Base-by-base conservation (phyloP, 2,888 invertebrate species). In the Lottia gigantea region DNA sequence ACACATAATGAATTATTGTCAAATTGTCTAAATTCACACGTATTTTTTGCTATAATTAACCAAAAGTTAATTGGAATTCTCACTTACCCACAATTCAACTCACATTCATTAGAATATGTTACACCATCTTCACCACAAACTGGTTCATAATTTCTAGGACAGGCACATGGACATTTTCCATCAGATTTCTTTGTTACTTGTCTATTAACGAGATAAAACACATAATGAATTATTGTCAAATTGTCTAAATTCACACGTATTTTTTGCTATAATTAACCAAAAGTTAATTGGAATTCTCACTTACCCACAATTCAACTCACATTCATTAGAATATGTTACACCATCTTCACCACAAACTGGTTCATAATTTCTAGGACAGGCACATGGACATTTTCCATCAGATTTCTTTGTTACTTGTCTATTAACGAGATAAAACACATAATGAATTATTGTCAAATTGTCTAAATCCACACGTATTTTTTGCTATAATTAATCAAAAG, bases 281-380 rank as follows among this genome's bases (percentile, higher is more conserved):
- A 2, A 8, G 1, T 49, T 49, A 16, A 15, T 49, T n/a, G 1
- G 8, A 19, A 49, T 66, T 15, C 25, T 15, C 4, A 70, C 70
- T 66, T 19, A 70, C 70, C n/a, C 46, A 62, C 70, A 70, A 14
- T 70, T 19, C 14, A 70, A 62, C 0, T 46, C 23, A 61, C 70
- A 70, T 45, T 49, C 25, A 49, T 66, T 70, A 63, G 25, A 46
- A 47, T 70, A 70, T 19, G 70, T 70, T 31, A 62, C 61, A 12
- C 70, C 70, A 25, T 70, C 70, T 31, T 46, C 16, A 0, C 70
- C 70, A 40, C 70, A 70, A 23, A 70, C 70, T 49, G 70, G 70
- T 47, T 31, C 11, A 47, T 70, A 66, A n/a, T 62, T 62, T 25
- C 26, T 25, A 15, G 66, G 70, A 62, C 70, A 70, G n/a, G 66